Conservation (phyloP, 1,140 invertebrate genomes). For the Portunus trituberculatus region DNA sequence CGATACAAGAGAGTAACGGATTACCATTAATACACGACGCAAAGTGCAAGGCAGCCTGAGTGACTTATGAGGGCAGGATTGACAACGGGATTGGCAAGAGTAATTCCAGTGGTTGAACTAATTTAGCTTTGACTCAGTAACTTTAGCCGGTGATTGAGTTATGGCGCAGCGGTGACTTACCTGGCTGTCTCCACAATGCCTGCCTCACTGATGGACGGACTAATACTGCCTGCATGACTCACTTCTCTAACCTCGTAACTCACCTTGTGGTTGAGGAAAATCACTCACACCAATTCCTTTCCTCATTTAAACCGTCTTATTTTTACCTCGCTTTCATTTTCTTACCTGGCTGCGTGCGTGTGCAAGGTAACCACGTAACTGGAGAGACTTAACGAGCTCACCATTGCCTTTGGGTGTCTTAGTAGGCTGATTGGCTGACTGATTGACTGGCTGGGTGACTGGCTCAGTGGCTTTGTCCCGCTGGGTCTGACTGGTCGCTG, state of each 20-base stretch:
- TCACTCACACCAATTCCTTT: neutral
- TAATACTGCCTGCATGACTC: neutral
- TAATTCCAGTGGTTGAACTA: constrained; percentile 5
- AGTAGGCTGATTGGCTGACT: constrained; percentile 7
- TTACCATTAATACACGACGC: too few species aligned
- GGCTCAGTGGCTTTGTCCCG: neutral
- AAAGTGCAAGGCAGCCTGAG: neutral
- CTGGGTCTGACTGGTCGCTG: neutral
- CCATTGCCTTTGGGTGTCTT: neutral
- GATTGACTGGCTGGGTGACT: neutral
- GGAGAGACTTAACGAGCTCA: neutral
- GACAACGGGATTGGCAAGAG: neutral
- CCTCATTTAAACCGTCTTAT: neutral
- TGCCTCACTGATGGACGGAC: neutral
- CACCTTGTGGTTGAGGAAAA: neutral
- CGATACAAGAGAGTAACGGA: too few species aligned
- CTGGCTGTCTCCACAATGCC: neutral
- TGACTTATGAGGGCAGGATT: neutral
- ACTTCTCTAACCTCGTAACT: neutral
- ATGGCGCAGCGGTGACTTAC: neutral
- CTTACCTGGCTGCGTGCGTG: too few species aligned
- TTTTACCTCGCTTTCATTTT: neutral
- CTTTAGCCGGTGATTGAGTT: neutral
- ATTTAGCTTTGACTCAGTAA: neutral
- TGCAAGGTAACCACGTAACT: neutral